Evolutionary conservation across 2,113 vertebrate genomes (phyloP).

Genomic region (Oophaga pumilio): DNA sequence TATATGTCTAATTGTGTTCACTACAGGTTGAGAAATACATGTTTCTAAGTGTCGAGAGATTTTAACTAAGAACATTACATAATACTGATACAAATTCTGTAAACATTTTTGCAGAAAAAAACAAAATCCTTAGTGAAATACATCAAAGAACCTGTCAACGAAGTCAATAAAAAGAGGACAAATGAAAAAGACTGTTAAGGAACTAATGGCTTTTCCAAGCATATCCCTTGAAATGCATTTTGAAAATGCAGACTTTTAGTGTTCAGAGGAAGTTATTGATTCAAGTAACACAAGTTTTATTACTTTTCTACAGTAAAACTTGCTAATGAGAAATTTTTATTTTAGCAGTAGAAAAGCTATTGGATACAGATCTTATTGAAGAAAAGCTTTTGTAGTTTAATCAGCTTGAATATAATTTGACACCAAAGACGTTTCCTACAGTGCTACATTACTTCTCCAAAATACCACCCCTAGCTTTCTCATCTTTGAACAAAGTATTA

Average conservation of each 20-base stretch:
- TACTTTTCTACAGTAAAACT: constrained; percentile 46
- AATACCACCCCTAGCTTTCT: constrained; percentile 4
- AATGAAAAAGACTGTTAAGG: constrained; percentile 40
- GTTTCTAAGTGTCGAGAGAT: not conserved
- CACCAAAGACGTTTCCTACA: constrained; percentile 29
- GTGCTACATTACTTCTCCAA: constrained; percentile 1
- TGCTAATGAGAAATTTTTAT: constrained; percentile 52
- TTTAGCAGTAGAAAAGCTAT: constrained; percentile 30
- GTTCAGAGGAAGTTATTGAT: constrained; percentile 47
- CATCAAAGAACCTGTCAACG: constrained; percentile 31
- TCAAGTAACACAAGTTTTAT: constrained; percentile 49
- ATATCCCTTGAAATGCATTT: constrained; percentile 52
- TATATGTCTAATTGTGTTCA: not conserved
- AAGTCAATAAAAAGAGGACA: constrained; percentile 42
- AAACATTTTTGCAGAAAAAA: constrained; percentile 21
- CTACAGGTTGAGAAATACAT: not conserved
- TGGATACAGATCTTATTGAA: constrained; percentile 45
- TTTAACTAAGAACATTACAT: constrained; percentile 19
- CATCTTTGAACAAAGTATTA: constrained; percentile 33
- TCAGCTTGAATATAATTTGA: constrained; percentile 35
- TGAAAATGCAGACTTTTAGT: constrained; percentile 52
- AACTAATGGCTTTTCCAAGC: constrained; percentile 51
- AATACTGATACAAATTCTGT: constrained; percentile 17
- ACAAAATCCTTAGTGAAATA: constrained; percentile 25
- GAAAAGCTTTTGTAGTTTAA: constrained; percentile 45